A percentile compares a stretch with the other conserved stretches of the same genome.
Conservation (phyloP, 2,888 invertebrate genomes). For the Teinopalpus imperialis region DNA sequence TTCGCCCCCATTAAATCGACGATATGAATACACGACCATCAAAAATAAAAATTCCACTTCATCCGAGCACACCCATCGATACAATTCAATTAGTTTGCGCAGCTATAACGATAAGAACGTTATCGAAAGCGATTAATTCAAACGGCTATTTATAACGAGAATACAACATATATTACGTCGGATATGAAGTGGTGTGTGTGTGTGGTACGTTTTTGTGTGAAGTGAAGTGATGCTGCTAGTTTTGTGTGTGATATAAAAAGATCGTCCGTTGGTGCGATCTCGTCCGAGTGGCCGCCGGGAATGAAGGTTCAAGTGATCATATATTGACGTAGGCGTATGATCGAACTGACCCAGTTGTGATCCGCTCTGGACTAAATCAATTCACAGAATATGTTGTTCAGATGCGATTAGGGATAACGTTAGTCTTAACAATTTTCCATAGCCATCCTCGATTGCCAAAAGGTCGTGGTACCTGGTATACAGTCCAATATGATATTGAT, state of each 20-base stretch:
- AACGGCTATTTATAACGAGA: neutral
- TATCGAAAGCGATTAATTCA: neutral
- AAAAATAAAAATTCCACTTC: neutral
- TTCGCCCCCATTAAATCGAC: too few species aligned
- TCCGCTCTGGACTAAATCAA: conserved; percentile 47
- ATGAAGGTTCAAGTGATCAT: conserved; percentile 46
- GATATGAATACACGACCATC: too few species aligned
- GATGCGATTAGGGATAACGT: too few species aligned
- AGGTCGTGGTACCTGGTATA: too few species aligned
- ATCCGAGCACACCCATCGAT: neutral
- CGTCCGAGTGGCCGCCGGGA: conserved; percentile 44
- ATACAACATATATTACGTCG: conserved; percentile 13
- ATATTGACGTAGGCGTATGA: conserved; percentile 48
- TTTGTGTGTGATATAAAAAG: conserved; percentile 32
- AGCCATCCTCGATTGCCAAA: too few species aligned
- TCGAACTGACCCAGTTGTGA: conserved; percentile 48
- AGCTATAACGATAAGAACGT: neutral
- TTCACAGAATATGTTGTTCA: conserved; percentile 42
- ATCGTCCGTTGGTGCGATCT: conserved; percentile 32
- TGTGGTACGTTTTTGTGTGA: too few species aligned
- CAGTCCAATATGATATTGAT: too few species aligned
- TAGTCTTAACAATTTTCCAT: too few species aligned
- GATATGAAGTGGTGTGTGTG: conserved; percentile 26
- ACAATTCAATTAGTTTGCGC: neutral
- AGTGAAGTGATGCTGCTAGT: too few species aligned